Evolutionary conservation across 23 tunicate species (phyloP), one percentile per base, ranked within the genome.

Genomic region (Trididemnum clinides): DNA sequence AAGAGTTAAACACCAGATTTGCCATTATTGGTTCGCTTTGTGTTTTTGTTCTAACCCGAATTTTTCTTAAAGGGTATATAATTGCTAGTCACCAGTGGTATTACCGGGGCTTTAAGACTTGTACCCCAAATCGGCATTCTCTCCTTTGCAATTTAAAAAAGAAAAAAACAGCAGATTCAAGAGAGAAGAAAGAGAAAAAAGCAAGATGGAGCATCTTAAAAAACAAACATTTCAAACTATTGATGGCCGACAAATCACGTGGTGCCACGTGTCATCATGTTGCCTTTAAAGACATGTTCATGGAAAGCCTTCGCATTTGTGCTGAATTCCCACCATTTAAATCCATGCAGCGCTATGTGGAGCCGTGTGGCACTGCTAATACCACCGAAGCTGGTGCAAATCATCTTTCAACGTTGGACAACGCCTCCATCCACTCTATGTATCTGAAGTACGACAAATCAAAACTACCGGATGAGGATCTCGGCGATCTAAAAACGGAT

Each of bases 41-140:
- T 5, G 25, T 59, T 59, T 80, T 87, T 70, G 12, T 87, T 34
- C 2, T 49, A 0, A 51, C 65, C 27, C 64, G 91, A 5, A 25
- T 87, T 10, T 22, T 87, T n/a, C 5, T 87, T 57, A 80, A 80
- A 54, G 91, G 78, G 7, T 51, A 80, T 22, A n/a, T 87, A 6
- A 37, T 80, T 69, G 72, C 91, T 2, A 69, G 72, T 34, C 78
- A 78, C 70, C 91, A 71, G 39, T 44, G 76, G 59, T 51, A 50
- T 21, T 33, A 25, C 21, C 75, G n/a, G 6, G 10, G 12, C 30
- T 3, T 31, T 37, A 37, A 74, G 38, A 27, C 6, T 10, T 10
- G 3, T 10, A 59, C n/a, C n/a, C n/a, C n/a, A n/a, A n/a, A n/a
- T n/a, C n/a, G n/a, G n/a, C n/a, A n/a, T n/a, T n/a, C 66, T 59